A percentile compares a stretch with the other conserved stretches of the same genome.
Conservation (phyloP, 1,140 invertebrate species). For the Diuraphis noxia region DNA sequence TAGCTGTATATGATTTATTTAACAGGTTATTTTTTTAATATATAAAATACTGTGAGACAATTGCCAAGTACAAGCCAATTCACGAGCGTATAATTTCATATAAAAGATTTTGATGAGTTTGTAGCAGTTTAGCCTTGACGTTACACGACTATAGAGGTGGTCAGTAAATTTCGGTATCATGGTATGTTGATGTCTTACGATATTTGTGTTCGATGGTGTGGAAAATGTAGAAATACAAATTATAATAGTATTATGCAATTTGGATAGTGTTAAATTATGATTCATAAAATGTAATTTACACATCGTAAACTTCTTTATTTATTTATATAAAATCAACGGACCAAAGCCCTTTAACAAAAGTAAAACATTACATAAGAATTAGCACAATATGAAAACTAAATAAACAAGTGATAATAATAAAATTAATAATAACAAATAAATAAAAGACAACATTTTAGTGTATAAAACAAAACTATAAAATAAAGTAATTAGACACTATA, state of each 20-base stretch:
- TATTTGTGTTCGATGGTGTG: background rate
- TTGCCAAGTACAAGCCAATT: background rate
- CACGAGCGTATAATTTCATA: background rate
- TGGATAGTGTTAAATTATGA: background rate
- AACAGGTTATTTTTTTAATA: background rate
- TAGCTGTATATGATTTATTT: background rate
- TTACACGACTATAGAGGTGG: background rate
- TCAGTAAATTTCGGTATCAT: background rate
- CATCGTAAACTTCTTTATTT: background rate
- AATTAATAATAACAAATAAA: no score
- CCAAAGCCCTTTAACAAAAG: no score
- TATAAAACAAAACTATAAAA: no score
- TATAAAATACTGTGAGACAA: rapidly evolving
- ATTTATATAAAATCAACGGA: no score
- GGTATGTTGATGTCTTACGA: background rate
- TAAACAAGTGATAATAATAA: no score
- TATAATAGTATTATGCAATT: background rate
- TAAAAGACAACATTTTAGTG: no score
- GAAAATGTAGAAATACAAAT: background rate
- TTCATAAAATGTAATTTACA: background rate
- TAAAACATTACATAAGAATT: no score
- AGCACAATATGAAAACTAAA: no score
- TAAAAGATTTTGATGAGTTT: background rate
- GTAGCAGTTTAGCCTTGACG: background rate
- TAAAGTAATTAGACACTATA: no score